phyloP scores from a whole-genome alignment of 2,797 vertebrate species.

The Cottoperca gobio region DNA sequence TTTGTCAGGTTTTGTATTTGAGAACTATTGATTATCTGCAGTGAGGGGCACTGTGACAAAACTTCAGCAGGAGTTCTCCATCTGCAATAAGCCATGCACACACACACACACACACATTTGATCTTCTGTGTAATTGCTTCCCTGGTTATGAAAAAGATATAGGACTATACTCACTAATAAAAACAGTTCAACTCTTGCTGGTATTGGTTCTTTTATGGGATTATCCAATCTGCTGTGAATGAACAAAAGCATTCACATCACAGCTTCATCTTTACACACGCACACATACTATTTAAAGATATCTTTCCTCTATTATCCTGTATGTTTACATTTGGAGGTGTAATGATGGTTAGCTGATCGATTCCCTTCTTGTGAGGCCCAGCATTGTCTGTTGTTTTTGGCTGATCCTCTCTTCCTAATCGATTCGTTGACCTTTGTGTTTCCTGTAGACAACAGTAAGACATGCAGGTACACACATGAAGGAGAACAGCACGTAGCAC shows the following conservation, averaged over 20 bases:
- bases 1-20: constrained; percentile 80
- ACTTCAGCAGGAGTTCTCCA: constrained; percentile 73
- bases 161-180: constrained; percentile 31
- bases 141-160: constrained; percentile 40
- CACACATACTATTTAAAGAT: neutral
- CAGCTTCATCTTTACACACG: constrained; percentile 6
- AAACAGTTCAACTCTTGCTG: constrained; percentile 17
- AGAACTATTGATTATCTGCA: constrained; percentile 81
- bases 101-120: constrained; percentile 15
- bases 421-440: constrained; percentile 60
- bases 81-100: constrained; percentile 63
- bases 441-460: neutral
- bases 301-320: neutral
- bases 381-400: constrained; percentile 1
- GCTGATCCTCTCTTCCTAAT: constrained; percentile 34
- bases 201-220: constrained; percentile 23
- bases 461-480: neutral
- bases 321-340: constrained; percentile 30
- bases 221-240: constrained; percentile 31
- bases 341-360: constrained; percentile 17
- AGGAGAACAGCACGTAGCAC: neutral
- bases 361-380: constrained; percentile 31
- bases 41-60: constrained; percentile 70
- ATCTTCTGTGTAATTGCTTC: constrained; percentile 36
- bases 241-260: constrained; percentile 6